phyloP scores from a whole-genome alignment of 2,113 vertebrate genomes.

The Scytalopus superciliaris region DNA sequence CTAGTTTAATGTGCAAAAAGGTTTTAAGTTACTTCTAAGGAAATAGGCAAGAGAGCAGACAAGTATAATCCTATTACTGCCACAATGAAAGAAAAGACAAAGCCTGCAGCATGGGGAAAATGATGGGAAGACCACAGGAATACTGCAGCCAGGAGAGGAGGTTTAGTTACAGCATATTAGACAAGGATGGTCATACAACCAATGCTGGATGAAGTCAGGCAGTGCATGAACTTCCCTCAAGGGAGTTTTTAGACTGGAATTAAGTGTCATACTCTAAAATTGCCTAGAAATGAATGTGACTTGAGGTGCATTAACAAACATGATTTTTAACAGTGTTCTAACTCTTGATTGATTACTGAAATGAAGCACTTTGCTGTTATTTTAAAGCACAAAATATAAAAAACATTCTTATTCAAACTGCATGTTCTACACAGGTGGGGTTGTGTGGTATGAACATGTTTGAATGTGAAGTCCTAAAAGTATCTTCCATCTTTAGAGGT shows the following conservation, averaged over 20 bases:
- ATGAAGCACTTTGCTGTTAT: background rate
- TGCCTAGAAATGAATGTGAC: background rate
- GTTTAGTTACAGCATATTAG: background rate
- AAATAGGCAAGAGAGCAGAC: background rate
- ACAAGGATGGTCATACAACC: background rate
- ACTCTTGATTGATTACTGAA: background rate
- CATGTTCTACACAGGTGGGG: background rate
- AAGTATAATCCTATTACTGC: background rate
- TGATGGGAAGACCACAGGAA: background rate
- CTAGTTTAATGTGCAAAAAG: background rate
- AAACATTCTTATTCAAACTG: background rate
- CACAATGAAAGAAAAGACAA: background rate
- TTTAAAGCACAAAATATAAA: background rate
- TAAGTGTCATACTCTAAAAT: background rate
- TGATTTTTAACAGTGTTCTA: background rate
- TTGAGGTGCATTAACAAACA: background rate
- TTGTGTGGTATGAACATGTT: background rate
- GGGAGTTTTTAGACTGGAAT: background rate
- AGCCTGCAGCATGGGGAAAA: background rate
- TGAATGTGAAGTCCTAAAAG: background rate
- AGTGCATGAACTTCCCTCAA: background rate
- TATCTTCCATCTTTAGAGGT: background rate
- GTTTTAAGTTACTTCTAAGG: background rate
- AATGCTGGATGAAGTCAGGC: background rate
- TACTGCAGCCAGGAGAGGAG: background rate